phyloP scores from a whole-genome alignment of 2,888 invertebrate genomes.

The Standfussiana lucernea region DNA sequence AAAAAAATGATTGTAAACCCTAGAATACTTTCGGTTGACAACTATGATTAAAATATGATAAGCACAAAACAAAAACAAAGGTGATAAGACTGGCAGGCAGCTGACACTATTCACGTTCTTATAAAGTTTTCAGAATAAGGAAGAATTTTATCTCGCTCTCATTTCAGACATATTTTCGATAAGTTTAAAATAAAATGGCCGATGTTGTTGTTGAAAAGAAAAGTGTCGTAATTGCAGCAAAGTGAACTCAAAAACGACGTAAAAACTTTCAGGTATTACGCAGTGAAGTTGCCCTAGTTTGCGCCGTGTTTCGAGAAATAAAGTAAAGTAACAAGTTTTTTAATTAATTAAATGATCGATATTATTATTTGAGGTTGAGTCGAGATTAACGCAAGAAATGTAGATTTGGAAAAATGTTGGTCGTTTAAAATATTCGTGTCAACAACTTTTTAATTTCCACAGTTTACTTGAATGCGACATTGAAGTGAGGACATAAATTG shows the following conservation, averaged over 20 bases:
- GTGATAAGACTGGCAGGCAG: neutral
- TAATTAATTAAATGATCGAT: slow-evolving; percentile 41
- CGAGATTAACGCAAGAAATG: slow-evolving; percentile 30
- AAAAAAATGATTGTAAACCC: neutral
- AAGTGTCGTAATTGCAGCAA: slow-evolving; percentile 41
- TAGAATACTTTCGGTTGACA: neutral
- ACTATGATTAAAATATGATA: neutral
- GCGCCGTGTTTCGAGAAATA: slow-evolving; percentile 36
- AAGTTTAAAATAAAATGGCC: slow-evolving; percentile 22
- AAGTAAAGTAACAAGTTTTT: slow-evolving; percentile 29
- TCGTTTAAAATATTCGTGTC: slow-evolving; percentile 45
- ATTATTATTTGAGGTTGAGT: slow-evolving; percentile 30
- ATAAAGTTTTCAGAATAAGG: neutral
- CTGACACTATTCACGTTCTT: no score
- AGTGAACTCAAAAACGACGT: slow-evolving; percentile 33
- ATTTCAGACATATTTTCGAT: slow-evolving; percentile 32
- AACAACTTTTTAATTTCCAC: slow-evolving; percentile 57
- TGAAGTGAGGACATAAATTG: slow-evolving; percentile 31
- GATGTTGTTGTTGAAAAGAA: slow-evolving; percentile 34
- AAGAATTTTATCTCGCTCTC: slow-evolving; percentile 23
- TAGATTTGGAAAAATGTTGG: slow-evolving; percentile 34
- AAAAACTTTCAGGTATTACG: slow-evolving; percentile 58
- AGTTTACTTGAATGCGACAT: slow-evolving; percentile 19
- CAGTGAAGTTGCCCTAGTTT: slow-evolving; percentile 42
- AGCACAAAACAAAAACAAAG: neutral